These are phyloP conservation scores for Gopherus evgoodei DNA, from an alignment of 2,113 vertebrate species.

Conservation along the genomic window DNA sequence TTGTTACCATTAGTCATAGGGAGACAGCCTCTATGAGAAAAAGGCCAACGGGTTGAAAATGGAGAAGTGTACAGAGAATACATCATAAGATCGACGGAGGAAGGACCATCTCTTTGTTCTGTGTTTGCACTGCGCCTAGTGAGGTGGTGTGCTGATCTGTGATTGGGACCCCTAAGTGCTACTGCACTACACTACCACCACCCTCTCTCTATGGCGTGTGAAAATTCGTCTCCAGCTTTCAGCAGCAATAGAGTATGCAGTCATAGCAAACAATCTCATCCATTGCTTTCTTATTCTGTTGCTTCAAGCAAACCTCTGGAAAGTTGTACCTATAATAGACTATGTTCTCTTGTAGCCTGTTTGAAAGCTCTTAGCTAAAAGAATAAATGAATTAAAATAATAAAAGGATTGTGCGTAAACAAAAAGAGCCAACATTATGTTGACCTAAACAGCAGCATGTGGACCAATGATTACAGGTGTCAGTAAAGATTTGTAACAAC, in stretches of 20 bases:
- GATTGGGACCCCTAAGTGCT: neutral
- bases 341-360: neutral
- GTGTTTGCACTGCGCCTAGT: constrained; percentile 11
- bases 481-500: neutral
- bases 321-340: neutral
- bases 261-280: neutral
- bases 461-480: neutral
- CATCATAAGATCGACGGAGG: neutral
- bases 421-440: neutral
- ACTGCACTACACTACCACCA: constrained; percentile 10
- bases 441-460: neutral
- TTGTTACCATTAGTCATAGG: neutral
- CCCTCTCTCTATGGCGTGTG: neutral
- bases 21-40: neutral
- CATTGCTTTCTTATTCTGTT: neutral
- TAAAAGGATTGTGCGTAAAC: neutral
- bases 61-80: neutral
- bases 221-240: constrained; percentile 38
- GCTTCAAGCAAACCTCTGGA: neutral
- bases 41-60: neutral
- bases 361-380: constrained; percentile 16
- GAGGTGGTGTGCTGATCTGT: constrained; percentile 13
- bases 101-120: constrained; percentile 17
- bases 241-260: neutral
- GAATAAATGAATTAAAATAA: constrained; percentile 1